These are phyloP conservation scores for Ernsta delagoae DNA, from an alignment of 2,888 invertebrate genomes.

Conservation along the genomic window DNA sequence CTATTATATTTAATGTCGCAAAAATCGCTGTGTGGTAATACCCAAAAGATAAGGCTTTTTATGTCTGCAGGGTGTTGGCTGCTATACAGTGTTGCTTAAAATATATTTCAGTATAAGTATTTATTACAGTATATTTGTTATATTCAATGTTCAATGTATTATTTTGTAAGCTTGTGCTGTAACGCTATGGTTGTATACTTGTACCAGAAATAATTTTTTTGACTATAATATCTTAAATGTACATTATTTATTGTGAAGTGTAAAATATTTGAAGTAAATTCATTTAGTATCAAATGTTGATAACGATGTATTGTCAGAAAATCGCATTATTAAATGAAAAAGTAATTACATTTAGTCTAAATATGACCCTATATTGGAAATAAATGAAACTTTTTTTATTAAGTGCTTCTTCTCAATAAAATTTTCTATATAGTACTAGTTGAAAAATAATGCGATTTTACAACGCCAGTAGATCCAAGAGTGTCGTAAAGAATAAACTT, in stretches of 20 bases:
- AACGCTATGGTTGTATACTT: too few species aligned
- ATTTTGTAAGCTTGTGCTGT: too few species aligned
- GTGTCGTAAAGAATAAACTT: slow-evolving; percentile 65
- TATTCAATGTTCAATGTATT: slow-evolving; percentile 1
- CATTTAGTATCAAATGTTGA: slow-evolving; percentile 34
- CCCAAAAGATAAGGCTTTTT: slow-evolving; percentile 71
- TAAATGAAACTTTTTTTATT: not conserved
- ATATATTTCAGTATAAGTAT: slow-evolving; percentile 44
- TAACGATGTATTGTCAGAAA: slow-evolving; percentile 35
- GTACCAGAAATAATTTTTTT: too few species aligned
- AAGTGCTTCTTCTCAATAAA: too few species aligned
- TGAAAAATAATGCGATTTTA: slow-evolving; percentile 45
- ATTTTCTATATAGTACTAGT: too few species aligned
- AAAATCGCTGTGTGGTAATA: slow-evolving; percentile 74
- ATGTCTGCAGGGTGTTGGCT: slow-evolving; percentile 85
- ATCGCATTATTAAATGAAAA: slow-evolving; percentile 35
- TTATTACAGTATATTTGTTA: slow-evolving; percentile 18
- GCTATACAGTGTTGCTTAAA: slow-evolving; percentile 59
- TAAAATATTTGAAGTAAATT: too few species aligned
- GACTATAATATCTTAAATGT: too few species aligned
- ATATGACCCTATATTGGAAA: not conserved
- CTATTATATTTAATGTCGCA: slow-evolving; percentile 23
- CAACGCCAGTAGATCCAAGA: slow-evolving; percentile 71
- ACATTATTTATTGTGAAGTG: too few species aligned
- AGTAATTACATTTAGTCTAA: not conserved